Conservation (phyloP, 1,140 invertebrate genomes). For the Acromyrmex charruanus region DNA sequence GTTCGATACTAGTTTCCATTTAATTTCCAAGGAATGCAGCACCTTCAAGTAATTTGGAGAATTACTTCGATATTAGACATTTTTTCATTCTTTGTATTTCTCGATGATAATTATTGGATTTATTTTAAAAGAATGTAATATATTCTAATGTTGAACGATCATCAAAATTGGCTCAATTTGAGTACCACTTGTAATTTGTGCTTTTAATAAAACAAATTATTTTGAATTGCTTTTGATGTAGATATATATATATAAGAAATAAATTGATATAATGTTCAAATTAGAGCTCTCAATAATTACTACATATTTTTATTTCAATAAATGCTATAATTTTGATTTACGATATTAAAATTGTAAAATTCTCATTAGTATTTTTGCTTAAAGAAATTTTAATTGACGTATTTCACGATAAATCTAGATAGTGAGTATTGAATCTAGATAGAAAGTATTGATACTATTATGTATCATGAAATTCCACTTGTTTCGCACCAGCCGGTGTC, state of each 20-base stretch:
- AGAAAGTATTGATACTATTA: conserved; percentile 18
- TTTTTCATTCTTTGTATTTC: neutral
- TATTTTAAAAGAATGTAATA: neutral
- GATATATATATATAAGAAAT: too few species aligned
- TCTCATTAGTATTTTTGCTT: neutral
- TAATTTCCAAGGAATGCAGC: conserved; percentile 1
- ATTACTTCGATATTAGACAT: neutral
- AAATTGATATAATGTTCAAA: neutral
- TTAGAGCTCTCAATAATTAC: neutral
- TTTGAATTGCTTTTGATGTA: neutral
- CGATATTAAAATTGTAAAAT: neutral
- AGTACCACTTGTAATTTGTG: neutral
- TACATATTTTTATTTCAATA: neutral
- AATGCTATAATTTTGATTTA: neutral
- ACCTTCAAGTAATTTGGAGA: conserved; percentile 22
- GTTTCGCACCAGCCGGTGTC: neutral
- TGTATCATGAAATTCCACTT: neutral
- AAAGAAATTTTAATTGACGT: neutral
- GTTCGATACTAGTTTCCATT: conserved; percentile 16
- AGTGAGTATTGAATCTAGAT: too few species aligned
- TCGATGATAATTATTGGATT: neutral
- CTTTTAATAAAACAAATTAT: neutral
- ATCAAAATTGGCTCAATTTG: neutral
- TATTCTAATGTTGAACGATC: neutral
- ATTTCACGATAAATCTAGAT: neutral